Evolutionary conservation across 30 jellyfish, hydroid and myxozoan species (phyloP).

Genomic region (Aurelia sp.): DNA sequence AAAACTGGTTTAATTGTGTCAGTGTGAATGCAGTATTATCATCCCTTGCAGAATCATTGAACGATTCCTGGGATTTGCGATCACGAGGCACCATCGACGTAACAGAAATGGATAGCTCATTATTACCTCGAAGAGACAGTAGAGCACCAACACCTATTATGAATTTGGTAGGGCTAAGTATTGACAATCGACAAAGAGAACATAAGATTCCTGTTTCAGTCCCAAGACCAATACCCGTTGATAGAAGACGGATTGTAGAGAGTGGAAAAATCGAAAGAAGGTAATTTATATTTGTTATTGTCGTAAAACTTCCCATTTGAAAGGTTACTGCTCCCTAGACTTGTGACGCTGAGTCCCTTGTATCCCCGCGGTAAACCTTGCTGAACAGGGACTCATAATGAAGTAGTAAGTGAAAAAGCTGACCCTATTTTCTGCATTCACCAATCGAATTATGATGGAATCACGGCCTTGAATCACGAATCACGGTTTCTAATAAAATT

Average conservation of each 20-base stretch:
- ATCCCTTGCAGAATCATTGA: constrained; percentile 35
- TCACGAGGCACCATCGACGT: constrained; percentile 41
- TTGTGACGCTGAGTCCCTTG: no score
- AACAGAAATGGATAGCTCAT: constrained; percentile 47
- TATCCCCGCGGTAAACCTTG: no score
- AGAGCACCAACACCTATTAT: constrained; percentile 61
- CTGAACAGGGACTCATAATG: no score
- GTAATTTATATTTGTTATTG: background rate
- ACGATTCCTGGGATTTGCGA: constrained; percentile 62
- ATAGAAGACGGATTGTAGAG: constrained; percentile 31
- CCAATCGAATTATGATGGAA: no score
- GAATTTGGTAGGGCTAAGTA: constrained; percentile 60
- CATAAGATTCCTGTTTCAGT: background rate
- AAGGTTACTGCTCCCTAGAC: no score
- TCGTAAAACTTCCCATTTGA: background rate
- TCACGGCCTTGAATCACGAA: no score
- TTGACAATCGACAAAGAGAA: constrained; percentile 35
- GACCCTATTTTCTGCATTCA: no score
- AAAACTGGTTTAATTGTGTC: no score
- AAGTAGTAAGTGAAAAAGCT: no score
- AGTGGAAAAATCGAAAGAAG: constrained; percentile 47
- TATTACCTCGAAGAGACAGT: constrained; percentile 31
- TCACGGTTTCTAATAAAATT: no score
- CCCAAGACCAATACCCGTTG: constrained; percentile 35
- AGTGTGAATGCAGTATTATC: no score